phyloP scores from a whole-genome alignment of 2,888 invertebrate species.

The Lasius fuliginosus region DNA sequence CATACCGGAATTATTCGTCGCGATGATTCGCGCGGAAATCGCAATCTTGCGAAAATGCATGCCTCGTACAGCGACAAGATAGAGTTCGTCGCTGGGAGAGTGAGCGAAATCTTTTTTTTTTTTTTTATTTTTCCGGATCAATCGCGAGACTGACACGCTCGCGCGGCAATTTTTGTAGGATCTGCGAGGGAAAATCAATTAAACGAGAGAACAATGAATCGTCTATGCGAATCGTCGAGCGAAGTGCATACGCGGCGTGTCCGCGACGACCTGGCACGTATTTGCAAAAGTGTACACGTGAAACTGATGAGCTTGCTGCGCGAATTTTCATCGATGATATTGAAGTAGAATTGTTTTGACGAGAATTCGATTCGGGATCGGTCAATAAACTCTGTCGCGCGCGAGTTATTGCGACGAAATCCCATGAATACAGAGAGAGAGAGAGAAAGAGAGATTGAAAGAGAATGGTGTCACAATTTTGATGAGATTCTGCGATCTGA shows the following conservation, averaged over 20 bases:
- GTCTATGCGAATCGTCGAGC: conserved; percentile 22
- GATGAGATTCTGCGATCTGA: conserved; percentile 25
- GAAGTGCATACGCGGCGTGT: conserved; percentile 12
- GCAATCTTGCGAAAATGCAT: conserved; percentile 21
- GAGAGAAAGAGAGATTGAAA: neutral
- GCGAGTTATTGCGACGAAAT: conserved; percentile 34
- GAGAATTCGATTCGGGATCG: neutral
- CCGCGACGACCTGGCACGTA: conserved; percentile 27
- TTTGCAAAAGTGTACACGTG: conserved; percentile 19
- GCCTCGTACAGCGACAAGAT: conserved; percentile 10
- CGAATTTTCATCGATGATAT: conserved; percentile 40
- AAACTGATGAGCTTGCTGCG: conserved; percentile 24
- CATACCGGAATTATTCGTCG: neutral
- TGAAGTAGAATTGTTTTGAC: conserved; percentile 2
- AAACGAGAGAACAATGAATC: conserved; percentile 42
- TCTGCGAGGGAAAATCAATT: conserved; percentile 42
- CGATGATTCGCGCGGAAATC: conserved; percentile 31
- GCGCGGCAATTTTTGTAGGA: conserved; percentile 26
- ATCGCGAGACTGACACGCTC: conserved; percentile 26
- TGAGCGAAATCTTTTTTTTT: neutral
- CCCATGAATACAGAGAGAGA: conserved; percentile 9
- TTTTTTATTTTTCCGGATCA: neutral
- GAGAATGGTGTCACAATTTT: conserved; percentile 12
- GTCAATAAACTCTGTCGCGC: conserved; percentile 32
- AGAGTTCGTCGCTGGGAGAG: neutral